Percentiles rank a stretch among this genome's conserved stretches.
phyloP scores from a whole-genome alignment of 1,140 invertebrate species.

The Luehdorfia chinensis region DNA sequence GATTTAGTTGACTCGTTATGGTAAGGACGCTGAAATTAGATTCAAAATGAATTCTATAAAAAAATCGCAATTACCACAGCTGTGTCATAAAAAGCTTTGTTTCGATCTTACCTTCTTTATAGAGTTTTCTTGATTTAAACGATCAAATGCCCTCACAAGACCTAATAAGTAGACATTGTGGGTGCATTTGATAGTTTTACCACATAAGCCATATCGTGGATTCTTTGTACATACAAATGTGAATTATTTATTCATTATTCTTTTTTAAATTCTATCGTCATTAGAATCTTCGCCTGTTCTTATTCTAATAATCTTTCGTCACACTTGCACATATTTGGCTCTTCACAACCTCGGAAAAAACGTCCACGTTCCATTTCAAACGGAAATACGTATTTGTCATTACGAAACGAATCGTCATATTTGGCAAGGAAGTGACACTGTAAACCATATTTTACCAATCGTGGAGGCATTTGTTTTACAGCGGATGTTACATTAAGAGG shows the following conservation, averaged over 20 bases:
- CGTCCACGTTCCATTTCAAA: conserved; percentile 44
- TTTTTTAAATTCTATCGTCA: too few relatives aligned
- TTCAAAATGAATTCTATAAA: neutral
- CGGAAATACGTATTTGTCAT: conserved; percentile 33
- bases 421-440: too few relatives aligned
- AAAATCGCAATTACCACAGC: neutral
- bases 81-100: conserved; percentile 2
- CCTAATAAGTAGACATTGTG: too few relatives aligned
- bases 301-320: neutral
- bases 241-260: too few relatives aligned
- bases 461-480: neutral
- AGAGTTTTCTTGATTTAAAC: neutral
- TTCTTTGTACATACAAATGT: too few relatives aligned
- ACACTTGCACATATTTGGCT: conserved; percentile 12
- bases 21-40: conserved; percentile 36
- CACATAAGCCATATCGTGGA: too few relatives aligned
- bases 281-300: neutral
- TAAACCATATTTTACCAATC: too few relatives aligned
- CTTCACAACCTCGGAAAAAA: conserved; percentile 41
- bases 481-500: neutral
- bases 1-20: conserved; percentile 52
- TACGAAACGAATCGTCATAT: neutral
- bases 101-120: neutral
- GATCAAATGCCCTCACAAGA: too few relatives aligned
- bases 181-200: too few relatives aligned